phyloP scores from a whole-genome alignment of 2,113 vertebrate species.

The Leptodactylus fuscus region DNA sequence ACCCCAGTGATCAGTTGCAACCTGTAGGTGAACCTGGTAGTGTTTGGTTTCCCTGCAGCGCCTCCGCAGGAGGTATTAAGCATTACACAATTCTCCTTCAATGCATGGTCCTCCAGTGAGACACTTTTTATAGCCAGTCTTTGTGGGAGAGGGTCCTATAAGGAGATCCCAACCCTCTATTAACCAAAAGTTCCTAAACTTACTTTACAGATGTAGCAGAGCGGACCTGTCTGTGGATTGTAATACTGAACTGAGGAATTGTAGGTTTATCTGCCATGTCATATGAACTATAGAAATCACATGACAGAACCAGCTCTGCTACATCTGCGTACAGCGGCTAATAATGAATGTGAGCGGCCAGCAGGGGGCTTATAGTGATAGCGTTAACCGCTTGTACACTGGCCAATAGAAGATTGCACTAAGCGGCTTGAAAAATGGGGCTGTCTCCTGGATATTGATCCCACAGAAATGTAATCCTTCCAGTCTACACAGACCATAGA shows the following conservation, averaged over 20 bases:
- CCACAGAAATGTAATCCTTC: constrained; percentile 11
- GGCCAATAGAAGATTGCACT: constrained; percentile 1
- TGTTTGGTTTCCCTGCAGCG: too few species aligned
- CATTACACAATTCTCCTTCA: too few species aligned
- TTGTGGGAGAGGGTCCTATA: not conserved
- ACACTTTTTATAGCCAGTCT: too few species aligned
- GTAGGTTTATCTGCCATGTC: too few species aligned
- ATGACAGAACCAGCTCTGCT: not conserved
- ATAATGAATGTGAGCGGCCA: not conserved
- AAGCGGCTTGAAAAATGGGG: constrained; percentile 4
- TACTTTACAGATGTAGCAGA: too few species aligned
- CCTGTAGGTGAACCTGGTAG: too few species aligned
- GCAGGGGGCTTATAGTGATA: not conserved
- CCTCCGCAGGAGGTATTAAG: too few species aligned
- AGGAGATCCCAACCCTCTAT: not conserved
- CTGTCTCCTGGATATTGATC: constrained; percentile 10
- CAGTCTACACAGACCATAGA: not conserved
- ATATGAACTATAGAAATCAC: too few species aligned
- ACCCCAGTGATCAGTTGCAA: too few species aligned
- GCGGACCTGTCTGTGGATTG: not conserved
- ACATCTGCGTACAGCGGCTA: not conserved
- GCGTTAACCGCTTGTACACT: not conserved
- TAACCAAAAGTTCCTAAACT: too few species aligned
- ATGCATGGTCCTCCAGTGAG: too few species aligned
- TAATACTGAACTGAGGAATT: too few species aligned